Evolutionary conservation across 2,113 vertebrate species (phyloP).

Genomic region (Morone saxatilis): DNA sequence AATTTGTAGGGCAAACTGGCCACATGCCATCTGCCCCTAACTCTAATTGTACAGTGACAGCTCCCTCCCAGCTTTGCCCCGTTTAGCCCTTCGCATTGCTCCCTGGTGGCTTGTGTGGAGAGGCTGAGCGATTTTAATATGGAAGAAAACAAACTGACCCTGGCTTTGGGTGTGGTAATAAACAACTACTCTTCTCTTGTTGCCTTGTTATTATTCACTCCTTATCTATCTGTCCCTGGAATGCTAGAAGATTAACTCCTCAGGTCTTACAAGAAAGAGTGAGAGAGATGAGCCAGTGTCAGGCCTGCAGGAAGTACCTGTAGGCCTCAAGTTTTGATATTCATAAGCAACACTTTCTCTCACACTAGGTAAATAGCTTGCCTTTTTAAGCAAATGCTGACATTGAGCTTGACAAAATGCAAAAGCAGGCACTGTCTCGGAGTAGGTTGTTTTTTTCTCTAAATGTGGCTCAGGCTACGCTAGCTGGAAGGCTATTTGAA

Average conservation of each 20-base stretch:
- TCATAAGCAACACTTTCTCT: background rate
- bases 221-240: slow-evolving; percentile 39
- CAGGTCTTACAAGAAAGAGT: background rate
- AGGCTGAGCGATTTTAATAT: slow-evolving; percentile 8
- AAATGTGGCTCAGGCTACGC: background rate
- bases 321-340: background rate
- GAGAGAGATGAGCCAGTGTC: background rate
- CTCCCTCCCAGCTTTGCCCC: slow-evolving; percentile 28
- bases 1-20: slow-evolving; percentile 72
- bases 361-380: background rate
- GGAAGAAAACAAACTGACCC: slow-evolving; percentile 10
- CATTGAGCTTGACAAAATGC: background rate
- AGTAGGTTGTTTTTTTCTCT: background rate
- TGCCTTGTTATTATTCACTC: slow-evolving; percentile 19
- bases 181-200: slow-evolving; percentile 27
- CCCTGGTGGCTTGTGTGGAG: slow-evolving; percentile 13
- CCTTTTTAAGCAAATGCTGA: slow-evolving; percentile 24
- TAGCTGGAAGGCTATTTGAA: background rate
- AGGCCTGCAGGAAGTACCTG: background rate
- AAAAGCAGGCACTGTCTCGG: background rate
- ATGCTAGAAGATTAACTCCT: slow-evolving; percentile 13
- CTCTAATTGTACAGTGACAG: slow-evolving; percentile 67
- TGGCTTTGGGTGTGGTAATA: slow-evolving; percentile 35
- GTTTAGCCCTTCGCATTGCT: background rate
- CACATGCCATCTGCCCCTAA: slow-evolving; percentile 60